phyloP scores from a whole-genome alignment of 2,113 vertebrate genomes.

The Pterophyllum scalare region DNA sequence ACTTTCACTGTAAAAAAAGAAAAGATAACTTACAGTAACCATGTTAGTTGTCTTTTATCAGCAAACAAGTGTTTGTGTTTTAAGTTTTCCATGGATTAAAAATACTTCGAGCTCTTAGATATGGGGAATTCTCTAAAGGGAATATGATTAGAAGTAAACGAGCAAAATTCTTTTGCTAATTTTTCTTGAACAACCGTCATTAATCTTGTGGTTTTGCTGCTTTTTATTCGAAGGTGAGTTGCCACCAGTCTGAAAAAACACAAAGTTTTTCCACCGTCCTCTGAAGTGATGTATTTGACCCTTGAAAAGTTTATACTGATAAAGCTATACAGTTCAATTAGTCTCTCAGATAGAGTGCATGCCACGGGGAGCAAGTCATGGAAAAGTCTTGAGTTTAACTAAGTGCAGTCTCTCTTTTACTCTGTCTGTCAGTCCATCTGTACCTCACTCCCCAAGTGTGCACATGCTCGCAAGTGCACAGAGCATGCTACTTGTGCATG shows the following conservation, averaged over 20 bases:
- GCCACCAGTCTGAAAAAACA: constrained; percentile 37
- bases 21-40: background rate
- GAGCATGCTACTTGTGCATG: constrained; percentile 30
- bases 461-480: constrained; percentile 30
- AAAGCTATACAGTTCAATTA: constrained; percentile 71
- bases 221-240: constrained; percentile 51
- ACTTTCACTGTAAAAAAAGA: background rate
- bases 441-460: constrained; percentile 38
- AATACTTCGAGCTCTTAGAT: constrained; percentile 25
- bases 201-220: constrained; percentile 49
- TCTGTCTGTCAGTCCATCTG: constrained; percentile 65
- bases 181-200: constrained; percentile 45
- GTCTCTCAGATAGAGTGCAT: constrained; percentile 80
- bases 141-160: constrained; percentile 42
- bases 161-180: constrained; percentile 44
- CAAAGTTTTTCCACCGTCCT: constrained; percentile 57
- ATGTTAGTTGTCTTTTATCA: constrained; percentile 9
- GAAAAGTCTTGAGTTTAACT: constrained; percentile 80
- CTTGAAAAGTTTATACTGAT: constrained; percentile 76
- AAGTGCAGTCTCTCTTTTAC: constrained; percentile 72
- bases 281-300: constrained; percentile 75
- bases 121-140: constrained; percentile 36
- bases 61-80: constrained; percentile 11
- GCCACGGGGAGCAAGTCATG: constrained; percentile 80
- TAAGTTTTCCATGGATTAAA: constrained; percentile 23